Evolutionary conservation across 2,113 vertebrate species (phyloP).

Genomic region (Hyperopisus bebe): DNA sequence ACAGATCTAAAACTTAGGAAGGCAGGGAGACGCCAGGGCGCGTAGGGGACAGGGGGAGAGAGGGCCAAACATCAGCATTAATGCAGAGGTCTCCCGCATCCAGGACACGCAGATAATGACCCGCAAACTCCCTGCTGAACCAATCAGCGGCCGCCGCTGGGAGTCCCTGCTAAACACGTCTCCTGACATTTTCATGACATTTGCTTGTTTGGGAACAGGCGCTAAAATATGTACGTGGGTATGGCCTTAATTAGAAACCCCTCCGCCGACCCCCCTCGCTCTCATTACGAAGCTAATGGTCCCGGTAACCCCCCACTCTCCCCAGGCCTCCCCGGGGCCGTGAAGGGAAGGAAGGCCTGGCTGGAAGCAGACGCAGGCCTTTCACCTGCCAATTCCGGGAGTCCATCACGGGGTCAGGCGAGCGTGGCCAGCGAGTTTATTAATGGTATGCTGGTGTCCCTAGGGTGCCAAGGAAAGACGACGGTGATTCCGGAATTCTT

Average conservation of each 20-base stretch:
- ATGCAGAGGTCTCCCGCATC: background rate
- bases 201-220: constrained; percentile 27
- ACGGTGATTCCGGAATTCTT: background rate
- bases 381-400: background rate
- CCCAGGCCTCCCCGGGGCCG: background rate
- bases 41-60: background rate
- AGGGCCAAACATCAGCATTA: background rate
- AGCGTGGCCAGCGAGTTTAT: background rate
- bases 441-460: constrained; percentile 3
- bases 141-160: constrained; percentile 7
- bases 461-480: constrained; percentile 1
- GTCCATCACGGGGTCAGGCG: background rate
- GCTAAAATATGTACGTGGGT: constrained; percentile 19
- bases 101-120: background rate
- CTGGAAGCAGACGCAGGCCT: background rate
- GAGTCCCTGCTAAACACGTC: constrained; percentile 18
- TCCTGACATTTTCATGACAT: constrained; percentile 30
- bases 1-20: background rate
- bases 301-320: background rate
- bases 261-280: background rate
- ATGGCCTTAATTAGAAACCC: constrained; percentile 25
- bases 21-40: background rate
- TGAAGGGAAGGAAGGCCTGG: background rate
- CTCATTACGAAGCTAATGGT: constrained; percentile 4
- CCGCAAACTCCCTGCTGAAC: constrained; percentile 19